Conservation (phyloP, 2,888 invertebrate genomes). For the Epinotia bilunana region DNA sequence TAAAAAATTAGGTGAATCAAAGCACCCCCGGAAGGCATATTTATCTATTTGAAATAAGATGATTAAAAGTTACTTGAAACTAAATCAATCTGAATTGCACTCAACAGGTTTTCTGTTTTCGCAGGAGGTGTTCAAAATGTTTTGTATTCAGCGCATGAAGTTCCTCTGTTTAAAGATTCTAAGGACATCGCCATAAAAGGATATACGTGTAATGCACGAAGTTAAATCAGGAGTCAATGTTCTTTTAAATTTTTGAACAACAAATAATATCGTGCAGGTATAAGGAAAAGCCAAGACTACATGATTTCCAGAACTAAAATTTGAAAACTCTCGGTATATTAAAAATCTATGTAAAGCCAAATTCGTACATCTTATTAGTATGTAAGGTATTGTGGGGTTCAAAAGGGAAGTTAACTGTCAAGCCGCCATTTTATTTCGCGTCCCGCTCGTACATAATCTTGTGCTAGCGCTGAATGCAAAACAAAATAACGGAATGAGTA, state of each 20-base stretch:
- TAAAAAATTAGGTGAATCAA: too few species aligned
- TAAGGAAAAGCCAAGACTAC: not conserved
- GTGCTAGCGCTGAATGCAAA: slow-evolving; percentile 27
- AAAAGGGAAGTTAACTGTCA: slow-evolving; percentile 19
- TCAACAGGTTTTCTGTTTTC: slow-evolving; percentile 22
- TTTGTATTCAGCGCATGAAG: slow-evolving; percentile 77
- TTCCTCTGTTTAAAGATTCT: slow-evolving; percentile 80
- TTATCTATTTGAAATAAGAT: not conserved
- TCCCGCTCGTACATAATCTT: slow-evolving; percentile 10
- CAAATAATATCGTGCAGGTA: slow-evolving; percentile 35
- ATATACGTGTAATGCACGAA: slow-evolving; percentile 70
- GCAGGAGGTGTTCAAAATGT: slow-evolving; percentile 14
- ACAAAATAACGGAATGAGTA: slow-evolving; percentile 24
- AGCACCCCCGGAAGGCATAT: too few species aligned
- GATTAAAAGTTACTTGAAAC: not conserved
- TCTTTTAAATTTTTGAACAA: slow-evolving; percentile 49
- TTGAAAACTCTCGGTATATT: too few species aligned
- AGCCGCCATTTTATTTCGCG: slow-evolving; percentile 21
- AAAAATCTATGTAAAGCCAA: not conserved
- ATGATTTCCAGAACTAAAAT: not conserved
- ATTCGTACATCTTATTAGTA: not conserved
- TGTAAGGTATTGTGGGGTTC: slow-evolving; percentile 7
- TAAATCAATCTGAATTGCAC: not conserved
- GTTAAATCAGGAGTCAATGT: slow-evolving; percentile 55
- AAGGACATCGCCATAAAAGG: slow-evolving; percentile 78